Percentiles rank a stretch among this genome's conserved stretches.
These are phyloP conservation scores for Triplophysa yarkandensis DNA, from an alignment of 2,797 vertebrate species.

Conservation along the genomic window DNA sequence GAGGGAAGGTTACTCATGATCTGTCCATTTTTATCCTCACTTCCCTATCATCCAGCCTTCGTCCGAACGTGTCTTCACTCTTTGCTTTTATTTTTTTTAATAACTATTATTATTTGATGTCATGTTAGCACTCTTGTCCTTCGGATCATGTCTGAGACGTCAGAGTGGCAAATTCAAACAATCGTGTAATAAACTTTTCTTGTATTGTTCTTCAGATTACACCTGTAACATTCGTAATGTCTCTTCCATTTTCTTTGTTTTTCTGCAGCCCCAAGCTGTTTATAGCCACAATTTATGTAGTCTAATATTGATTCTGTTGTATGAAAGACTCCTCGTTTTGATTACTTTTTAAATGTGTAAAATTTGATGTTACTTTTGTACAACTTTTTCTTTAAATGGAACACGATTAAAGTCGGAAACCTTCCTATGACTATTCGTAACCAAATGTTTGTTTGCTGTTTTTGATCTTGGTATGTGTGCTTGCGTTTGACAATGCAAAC, in stretches of 20 bases:
- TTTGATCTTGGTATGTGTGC: not conserved
- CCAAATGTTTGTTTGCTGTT: slow-evolving; percentile 10
- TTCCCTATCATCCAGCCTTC: slow-evolving; percentile 50
- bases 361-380: slow-evolving; percentile 99
- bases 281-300: slow-evolving; percentile 96
- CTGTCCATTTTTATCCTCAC: slow-evolving; percentile 61
- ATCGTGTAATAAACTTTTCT: slow-evolving; percentile 87
- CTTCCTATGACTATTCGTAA: slow-evolving; percentile 67
- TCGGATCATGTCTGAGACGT: slow-evolving; percentile 62
- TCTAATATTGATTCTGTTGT: slow-evolving; percentile 89
- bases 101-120: slow-evolving; percentile 13
- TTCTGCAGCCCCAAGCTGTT: slow-evolving; percentile 83
- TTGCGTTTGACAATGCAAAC: not conserved
- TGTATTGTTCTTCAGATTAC: slow-evolving; percentile 43
- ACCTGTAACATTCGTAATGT: slow-evolving; percentile 73
- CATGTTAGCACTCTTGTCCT: slow-evolving; percentile 20
- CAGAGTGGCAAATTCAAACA: slow-evolving; percentile 81
- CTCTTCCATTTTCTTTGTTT: slow-evolving; percentile 88
- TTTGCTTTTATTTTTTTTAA: slow-evolving; percentile 41
- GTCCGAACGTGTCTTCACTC: slow-evolving; percentile 54
- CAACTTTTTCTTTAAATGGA: slow-evolving; percentile 97
- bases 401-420: slow-evolving; percentile 96
- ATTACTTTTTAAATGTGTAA: slow-evolving; percentile 96
- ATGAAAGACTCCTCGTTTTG: slow-evolving; percentile 94
- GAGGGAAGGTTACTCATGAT: slow-evolving; percentile 47